Conservation (phyloP, 2,888 invertebrate species). For the Pristionchus exspectatus region DNA sequence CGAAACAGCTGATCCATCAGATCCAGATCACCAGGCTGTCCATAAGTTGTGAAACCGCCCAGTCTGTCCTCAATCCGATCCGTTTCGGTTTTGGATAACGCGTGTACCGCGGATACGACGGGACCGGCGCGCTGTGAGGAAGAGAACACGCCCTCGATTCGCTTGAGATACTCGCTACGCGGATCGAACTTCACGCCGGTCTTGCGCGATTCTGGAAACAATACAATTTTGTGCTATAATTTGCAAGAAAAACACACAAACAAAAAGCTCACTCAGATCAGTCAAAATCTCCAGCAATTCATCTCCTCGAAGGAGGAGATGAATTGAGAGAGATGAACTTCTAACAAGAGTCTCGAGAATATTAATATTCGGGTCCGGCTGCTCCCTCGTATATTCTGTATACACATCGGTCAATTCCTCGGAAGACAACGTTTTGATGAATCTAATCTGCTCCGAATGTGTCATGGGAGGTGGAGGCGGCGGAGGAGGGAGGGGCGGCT, state of each 20-base stretch:
- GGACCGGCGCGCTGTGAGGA: neutral
- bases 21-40: neutral
- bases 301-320: too few species aligned
- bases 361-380: neutral
- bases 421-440: neutral
- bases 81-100: neutral
- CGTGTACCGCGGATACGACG: neutral
- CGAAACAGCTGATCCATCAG: constrained; percentile 4
- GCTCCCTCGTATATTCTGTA: neutral
- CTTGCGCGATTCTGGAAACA: neutral
- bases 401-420: neutral
- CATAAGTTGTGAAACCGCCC: neutral
- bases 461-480: neutral
- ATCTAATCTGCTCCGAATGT: neutral
- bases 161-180: constrained; percentile 7
- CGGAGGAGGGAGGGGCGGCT: neutral
- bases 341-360: too few species aligned
- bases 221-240: neutral
- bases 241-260: too few species aligned
- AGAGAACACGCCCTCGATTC: neutral
- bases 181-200: neutral
- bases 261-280: too few species aligned
- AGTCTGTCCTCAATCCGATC: neutral
- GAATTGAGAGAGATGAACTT: too few species aligned
- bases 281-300: too few species aligned